Evolutionary conservation across 2,113 vertebrate genomes (phyloP).

Genomic region (Geothlypis trichas): DNA sequence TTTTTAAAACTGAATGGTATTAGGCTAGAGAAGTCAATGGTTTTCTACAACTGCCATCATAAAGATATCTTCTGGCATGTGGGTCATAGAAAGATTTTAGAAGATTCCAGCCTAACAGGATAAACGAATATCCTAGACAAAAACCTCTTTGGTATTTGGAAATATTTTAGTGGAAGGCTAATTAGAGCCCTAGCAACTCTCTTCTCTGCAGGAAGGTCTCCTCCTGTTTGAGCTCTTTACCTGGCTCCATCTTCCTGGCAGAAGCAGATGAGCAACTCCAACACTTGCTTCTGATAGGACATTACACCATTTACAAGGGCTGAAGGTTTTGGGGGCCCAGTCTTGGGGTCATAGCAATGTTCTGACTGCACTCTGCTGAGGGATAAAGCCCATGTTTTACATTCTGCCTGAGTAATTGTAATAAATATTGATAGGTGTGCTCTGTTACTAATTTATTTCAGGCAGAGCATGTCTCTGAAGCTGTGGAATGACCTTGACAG

Average conservation of each 20-base stretch:
- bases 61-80: background rate
- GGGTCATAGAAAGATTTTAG: background rate
- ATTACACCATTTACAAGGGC: background rate
- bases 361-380: background rate
- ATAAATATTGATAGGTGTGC: slow-evolving; percentile 65
- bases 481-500: slow-evolving; percentile 6
- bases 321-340: background rate
- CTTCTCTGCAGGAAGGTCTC: background rate
- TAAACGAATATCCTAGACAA: background rate
- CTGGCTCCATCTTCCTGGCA: background rate
- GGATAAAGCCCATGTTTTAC: slow-evolving; percentile 8
- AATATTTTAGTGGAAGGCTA: background rate
- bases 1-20: background rate
- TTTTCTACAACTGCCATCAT: background rate
- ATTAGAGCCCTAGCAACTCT: background rate
- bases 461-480: slow-evolving; percentile 21
- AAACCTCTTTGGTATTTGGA: background rate
- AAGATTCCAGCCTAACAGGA: background rate
- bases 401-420: slow-evolving; percentile 49
- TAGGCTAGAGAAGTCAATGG: background rate
- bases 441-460: slow-evolving; percentile 51
- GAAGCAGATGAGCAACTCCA: background rate
- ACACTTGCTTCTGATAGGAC: background rate
- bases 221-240: background rate
- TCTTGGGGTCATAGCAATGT: background rate